Conservation (phyloP, 2,797 vertebrate genomes). For the Poeciliopsis gracilis region DNA sequence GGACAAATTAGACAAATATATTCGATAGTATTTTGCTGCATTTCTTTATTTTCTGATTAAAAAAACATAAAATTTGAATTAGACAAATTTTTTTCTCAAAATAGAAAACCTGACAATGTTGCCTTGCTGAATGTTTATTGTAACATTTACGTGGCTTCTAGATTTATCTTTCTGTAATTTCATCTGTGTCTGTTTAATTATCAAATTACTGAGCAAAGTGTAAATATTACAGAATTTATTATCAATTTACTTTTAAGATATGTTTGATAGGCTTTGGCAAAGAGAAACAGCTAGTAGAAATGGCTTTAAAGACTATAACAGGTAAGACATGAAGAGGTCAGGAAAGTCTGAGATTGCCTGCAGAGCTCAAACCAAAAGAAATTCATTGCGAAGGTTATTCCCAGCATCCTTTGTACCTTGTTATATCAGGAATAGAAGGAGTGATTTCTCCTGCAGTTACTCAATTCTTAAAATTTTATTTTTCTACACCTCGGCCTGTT, state of each 20-base stretch:
- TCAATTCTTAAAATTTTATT: slow-evolving; percentile 28
- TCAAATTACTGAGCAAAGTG: neutral
- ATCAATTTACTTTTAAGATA: slow-evolving; percentile 8
- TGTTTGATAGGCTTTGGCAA: slow-evolving; percentile 9
- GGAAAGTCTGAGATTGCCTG: slow-evolving; percentile 38
- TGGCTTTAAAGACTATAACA: slow-evolving; percentile 21
- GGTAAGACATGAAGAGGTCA: slow-evolving; percentile 39
- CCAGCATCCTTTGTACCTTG: slow-evolving; percentile 6
- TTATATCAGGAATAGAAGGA: slow-evolving; percentile 6
- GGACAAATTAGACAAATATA: neutral
- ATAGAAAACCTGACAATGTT: neutral
- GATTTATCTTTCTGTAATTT: neutral
- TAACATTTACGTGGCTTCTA: neutral
- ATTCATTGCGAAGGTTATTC: slow-evolving; percentile 38
- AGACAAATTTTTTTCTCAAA: neutral
- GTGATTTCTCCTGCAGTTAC: slow-evolving; percentile 31
- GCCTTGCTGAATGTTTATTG: neutral
- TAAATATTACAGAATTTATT: neutral
- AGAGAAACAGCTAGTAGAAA: slow-evolving; percentile 9
- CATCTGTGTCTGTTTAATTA: neutral
- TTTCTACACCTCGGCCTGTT: slow-evolving; percentile 22
- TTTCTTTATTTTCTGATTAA: neutral
- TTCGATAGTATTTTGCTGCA: neutral
- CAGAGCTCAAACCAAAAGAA: slow-evolving; percentile 41
- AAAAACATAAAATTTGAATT: neutral